These are phyloP conservation scores for Caenorhabditis afra DNA, from an alignment of 2,888 invertebrate species.

Conservation along the genomic window DNA sequence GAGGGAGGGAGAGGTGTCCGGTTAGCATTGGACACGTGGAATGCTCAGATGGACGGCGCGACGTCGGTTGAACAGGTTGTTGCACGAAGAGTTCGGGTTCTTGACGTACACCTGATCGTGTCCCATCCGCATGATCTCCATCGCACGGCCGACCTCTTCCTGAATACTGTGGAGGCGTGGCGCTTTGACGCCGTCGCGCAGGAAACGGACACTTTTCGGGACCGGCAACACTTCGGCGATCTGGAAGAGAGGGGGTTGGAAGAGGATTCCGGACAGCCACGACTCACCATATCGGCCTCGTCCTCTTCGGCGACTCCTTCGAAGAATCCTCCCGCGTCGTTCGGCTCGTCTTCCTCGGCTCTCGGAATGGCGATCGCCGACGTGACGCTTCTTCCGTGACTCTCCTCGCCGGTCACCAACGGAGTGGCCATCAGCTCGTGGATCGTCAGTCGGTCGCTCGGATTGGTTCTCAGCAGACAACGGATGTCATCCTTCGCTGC, in stretches of 20 bases:
- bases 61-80: constrained; percentile 61
- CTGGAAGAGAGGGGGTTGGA: constrained; percentile 13
- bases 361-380: constrained; percentile 62
- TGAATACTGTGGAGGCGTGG: constrained; percentile 78
- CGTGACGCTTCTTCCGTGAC: constrained; percentile 35
- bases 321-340: constrained; percentile 27
- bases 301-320: constrained; percentile 50
- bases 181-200: constrained; percentile 75
- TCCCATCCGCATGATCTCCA: constrained; percentile 78
- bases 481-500: constrained; percentile 77
- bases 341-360: constrained; percentile 39
- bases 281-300: constrained; percentile 49
- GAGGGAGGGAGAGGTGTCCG: constrained; percentile 30
- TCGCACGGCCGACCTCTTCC: constrained; percentile 78
- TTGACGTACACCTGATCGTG: constrained; percentile 71
- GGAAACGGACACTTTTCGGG: constrained; percentile 71
- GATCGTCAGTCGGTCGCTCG: constrained; percentile 75
- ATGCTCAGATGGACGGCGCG: constrained; percentile 65
- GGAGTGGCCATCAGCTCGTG: constrained; percentile 74
- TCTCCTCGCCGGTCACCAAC: constrained; percentile 66
- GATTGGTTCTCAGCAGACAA: constrained; percentile 76
- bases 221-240: constrained; percentile 62
- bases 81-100: constrained; percentile 66
- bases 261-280: no score
- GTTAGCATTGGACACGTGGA: constrained; percentile 65